Conservation (phyloP, 2,888 invertebrate species). For the Meiosimyza platycephala region DNA sequence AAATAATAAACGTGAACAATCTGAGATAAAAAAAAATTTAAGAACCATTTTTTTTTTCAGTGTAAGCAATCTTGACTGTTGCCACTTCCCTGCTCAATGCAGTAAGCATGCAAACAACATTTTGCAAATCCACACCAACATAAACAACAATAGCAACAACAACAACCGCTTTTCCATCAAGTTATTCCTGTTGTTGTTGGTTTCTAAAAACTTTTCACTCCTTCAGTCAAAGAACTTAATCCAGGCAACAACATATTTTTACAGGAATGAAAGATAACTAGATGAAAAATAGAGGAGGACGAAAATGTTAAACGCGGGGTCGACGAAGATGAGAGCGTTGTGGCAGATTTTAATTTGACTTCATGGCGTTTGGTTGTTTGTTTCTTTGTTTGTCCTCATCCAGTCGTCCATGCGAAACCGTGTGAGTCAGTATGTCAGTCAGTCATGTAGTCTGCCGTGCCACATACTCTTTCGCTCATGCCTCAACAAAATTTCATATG, state of each 20-base stretch:
- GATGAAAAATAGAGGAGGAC: not conserved
- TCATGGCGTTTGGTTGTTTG: slow-evolving; percentile 30
- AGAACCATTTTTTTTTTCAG: too few relatives aligned
- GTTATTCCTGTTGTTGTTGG: slow-evolving; percentile 5
- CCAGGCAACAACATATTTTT: not conserved
- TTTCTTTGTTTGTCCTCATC: slow-evolving; percentile 3
- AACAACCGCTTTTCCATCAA: slow-evolving; percentile 30
- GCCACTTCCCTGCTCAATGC: not conserved
- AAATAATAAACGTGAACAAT: too few relatives aligned
- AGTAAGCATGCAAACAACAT: slow-evolving; percentile 28
- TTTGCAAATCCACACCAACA: slow-evolving; percentile 27
- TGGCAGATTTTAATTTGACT: slow-evolving; percentile 42
- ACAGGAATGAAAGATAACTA: too few relatives aligned
- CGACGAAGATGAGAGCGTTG: slow-evolving; percentile 4
- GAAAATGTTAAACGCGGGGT: not conserved
- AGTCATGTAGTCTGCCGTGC: not conserved
- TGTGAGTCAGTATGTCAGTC: not conserved
- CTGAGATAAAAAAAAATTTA: too few relatives aligned
- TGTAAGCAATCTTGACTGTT: too few relatives aligned
- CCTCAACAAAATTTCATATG: not conserved
- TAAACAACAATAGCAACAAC: slow-evolving; percentile 5
- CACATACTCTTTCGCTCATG: not conserved
- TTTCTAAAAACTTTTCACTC: slow-evolving; percentile 19
- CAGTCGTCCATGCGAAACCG: not conserved
- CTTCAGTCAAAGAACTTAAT: slow-evolving; percentile 20